Percentiles rank a stretch among this genome's conserved stretches.
Evolutionary conservation across 2,797 vertebrate species (phyloP).

Genomic region (Fistularia tabacaria): DNA sequence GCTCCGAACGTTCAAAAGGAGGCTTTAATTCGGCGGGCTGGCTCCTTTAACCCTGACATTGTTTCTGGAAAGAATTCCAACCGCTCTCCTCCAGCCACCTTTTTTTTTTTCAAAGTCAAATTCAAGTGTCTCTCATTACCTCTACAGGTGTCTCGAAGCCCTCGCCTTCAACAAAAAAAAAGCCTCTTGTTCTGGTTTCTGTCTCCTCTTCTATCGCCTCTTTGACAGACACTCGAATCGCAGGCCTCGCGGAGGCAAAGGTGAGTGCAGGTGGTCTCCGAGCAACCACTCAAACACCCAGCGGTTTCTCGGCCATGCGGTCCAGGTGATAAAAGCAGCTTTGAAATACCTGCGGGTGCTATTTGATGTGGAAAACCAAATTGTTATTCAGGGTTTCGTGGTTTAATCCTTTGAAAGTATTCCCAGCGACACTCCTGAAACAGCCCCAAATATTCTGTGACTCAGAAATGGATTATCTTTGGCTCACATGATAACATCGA

Average conservation of each 20-base stretch:
- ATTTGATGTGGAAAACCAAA: too few species aligned
- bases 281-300: too few species aligned
- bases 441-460: too few species aligned
- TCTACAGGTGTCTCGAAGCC: slow-evolving; percentile 24
- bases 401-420: too few species aligned
- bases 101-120: background rate
- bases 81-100: slow-evolving; percentile 9
- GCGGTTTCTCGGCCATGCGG: background rate
- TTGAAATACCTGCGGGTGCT: too few species aligned
- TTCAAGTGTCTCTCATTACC: slow-evolving; percentile 17
- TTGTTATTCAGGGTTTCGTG: too few species aligned
- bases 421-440: too few species aligned
- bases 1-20: slow-evolving; percentile 50
- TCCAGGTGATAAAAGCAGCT: background rate
- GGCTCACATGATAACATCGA: too few species aligned
- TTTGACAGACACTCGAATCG: slow-evolving; percentile 48
- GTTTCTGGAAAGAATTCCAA: slow-evolving; percentile 24
- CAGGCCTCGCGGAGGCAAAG: slow-evolving; percentile 33
- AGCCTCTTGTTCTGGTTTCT: slow-evolving; percentile 37
- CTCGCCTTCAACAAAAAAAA: slow-evolving; percentile 23
- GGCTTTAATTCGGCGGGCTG: slow-evolving; percentile 22
- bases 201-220: slow-evolving; percentile 30
- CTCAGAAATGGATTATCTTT: too few species aligned
- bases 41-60: slow-evolving; percentile 34
- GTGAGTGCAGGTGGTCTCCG: slow-evolving; percentile 26